Base-by-base conservation (phyloP, 2,797 vertebrate species). In the Hemibagrus guttatus region DNA sequence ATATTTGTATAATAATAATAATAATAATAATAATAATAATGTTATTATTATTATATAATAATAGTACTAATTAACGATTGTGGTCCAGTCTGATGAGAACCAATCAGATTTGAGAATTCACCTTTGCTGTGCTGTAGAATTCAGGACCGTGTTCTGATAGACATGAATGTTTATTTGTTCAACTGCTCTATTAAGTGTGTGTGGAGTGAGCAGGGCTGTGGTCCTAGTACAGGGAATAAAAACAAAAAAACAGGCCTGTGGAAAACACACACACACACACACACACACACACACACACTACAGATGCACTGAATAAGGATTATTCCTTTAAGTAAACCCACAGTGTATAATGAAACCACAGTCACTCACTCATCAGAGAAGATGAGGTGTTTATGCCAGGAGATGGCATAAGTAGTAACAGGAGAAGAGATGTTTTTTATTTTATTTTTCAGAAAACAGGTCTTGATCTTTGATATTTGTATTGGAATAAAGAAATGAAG, bases 331-430 rank as follows among this genome's bases (percentile, higher is more conserved):
- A 31, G 31, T 69, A 28, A 76, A 56, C 49, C 52, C 49, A 3
- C 74, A 56, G 49, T n/a, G 46, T 7, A 31, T 76, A 76, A 56
- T 76, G 74, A 76, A 76, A 56, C 74, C 74, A 54, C 12, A 39
- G 56, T 21, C 9, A 61, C 4, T 39, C 31, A 26, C 31, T 39
- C 76, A 59, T 79, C 76, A 59, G 71, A 74, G 39, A 23, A 71
- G 68, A 71, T 42, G 69, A 49, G 71, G 71, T 74, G 71, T 49
- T n/a, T 72, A 46, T 7, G 5, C 13, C 69, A 72, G 42, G 12
- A 42, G 68, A n/a, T 12, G 19, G 21, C 21, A 7, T 46, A 23
- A 49, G 23, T n/a, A 2, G 42, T 52, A n/a, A 74, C 23, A 74
- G 71, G 71, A 74, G 42, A 52, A 49, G 23, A 6, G 23, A n/a